These are phyloP conservation scores for Fistularia tabacaria DNA, from an alignment of 2,797 vertebrate genomes.

Conservation along the genomic window DNA sequence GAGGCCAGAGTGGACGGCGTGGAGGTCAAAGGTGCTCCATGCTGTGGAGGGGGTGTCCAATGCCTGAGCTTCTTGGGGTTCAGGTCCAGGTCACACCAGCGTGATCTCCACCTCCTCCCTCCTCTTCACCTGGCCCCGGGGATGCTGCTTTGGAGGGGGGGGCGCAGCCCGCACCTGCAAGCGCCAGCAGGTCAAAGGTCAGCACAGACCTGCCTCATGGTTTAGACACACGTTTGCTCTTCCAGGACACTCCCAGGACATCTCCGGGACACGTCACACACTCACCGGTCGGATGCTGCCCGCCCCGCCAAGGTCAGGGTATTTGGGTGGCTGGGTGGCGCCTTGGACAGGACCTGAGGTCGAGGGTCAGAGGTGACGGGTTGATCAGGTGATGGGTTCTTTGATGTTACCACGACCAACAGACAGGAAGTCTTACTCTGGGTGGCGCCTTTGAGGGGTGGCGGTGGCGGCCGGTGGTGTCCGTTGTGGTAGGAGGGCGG, in stretches of 20 bases:
- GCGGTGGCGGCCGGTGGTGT: conserved; percentile 70
- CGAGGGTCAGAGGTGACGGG: not conserved
- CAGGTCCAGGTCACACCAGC: conserved; percentile 78
- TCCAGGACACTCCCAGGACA: too few relatives aligned
- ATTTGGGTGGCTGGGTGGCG: conserved; percentile 80
- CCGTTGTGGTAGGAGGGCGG: conserved; percentile 83
- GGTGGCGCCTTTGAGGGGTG: conserved; percentile 59
- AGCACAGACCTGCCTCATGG: too few relatives aligned
- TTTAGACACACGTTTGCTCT: too few relatives aligned
- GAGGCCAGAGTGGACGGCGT: too few relatives aligned
- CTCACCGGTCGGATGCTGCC: conserved; percentile 91
- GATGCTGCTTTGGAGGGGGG: conserved; percentile 88
- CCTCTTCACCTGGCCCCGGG: conserved; percentile 86
- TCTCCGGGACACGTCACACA: conserved; percentile 17
- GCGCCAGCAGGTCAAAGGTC: not conserved
- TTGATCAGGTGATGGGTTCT: not conserved
- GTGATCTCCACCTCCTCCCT: conserved; percentile 96
- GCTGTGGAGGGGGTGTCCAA: not conserved
- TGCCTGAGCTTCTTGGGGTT: not conserved
- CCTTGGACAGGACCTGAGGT: conserved; percentile 68
- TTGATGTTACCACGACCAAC: too few relatives aligned
- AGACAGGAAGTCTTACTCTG: conserved; percentile 55
- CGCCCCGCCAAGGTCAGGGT: conserved; percentile 75
- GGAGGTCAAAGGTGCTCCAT: too few relatives aligned
- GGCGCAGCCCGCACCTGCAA: conserved; percentile 88